Evolutionary conservation across 2,797 vertebrate species (phyloP), one percentile per base, ranked within the genome.

Genomic region (Sphaeramia orbicularis): DNA sequence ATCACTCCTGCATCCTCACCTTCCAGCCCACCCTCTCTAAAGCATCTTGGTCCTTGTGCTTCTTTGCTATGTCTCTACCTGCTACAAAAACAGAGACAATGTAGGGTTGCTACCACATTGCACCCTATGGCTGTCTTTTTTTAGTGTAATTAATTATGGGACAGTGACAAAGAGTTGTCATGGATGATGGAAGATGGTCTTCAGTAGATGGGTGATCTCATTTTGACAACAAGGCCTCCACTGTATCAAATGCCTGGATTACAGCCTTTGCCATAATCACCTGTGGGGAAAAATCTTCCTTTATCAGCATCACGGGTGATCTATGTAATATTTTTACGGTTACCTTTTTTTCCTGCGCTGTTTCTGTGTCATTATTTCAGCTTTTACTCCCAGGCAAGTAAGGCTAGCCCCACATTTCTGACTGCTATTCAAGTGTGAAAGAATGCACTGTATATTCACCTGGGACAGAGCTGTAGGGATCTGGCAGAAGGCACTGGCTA

Each of bases 1-100:
- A 74, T 81, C 66, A 55, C 85, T 72, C 71, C 78, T 84, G 83
- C 84, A 82, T 80, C 85, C 56, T 75, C 65, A 82, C 75, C 79
- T 53, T 85, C 73, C 79, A 54, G 83, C 63, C 53, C 71, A 71
- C 44, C 65, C 30, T 75, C 68, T 86, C 86, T 65, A 79, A 81
- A 85, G 49, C 73, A 68, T 83, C 73, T 75, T 78, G 52, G 64
- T 84, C 60, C 62, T 53, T 69, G 30, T 79, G 76, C 78, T 83
- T 78, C 69, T 83, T 79, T 80, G 81, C 77, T 69, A 52, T 72
- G 56, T 64, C 74, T 76, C 70, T 59, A 80, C 73, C 64, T 65
- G 72, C 72, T 67, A 64, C 66, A 85, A 82, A 80, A 57, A 78
- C 73, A 51, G 64, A 76, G 68, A 78, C 50, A 10, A 78, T 71